These are phyloP conservation scores for Syngnathus floridae DNA, from an alignment of 2,113 vertebrate species.

Conservation along the genomic window DNA sequence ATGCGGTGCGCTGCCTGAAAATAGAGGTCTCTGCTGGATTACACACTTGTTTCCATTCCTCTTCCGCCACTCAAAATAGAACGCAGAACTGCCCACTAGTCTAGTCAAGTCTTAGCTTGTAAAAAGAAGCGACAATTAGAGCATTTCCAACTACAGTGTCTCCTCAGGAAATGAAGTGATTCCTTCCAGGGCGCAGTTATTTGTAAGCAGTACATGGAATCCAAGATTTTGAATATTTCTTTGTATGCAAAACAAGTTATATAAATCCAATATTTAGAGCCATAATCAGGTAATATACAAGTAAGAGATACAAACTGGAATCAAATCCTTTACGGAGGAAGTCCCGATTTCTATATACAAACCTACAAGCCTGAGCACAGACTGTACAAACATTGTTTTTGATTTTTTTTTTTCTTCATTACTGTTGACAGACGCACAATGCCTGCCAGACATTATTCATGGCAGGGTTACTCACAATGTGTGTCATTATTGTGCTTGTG, in stretches of 20 bases:
- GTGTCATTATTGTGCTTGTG: slow-evolving; percentile 6
- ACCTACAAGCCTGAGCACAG: neutral
- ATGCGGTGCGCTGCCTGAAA: slow-evolving; percentile 41
- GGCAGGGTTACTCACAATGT: slow-evolving; percentile 17
- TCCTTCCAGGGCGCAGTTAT: slow-evolving; percentile 46
- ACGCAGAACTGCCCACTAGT: slow-evolving; percentile 30
- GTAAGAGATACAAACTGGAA: neutral
- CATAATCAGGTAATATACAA: slow-evolving; percentile 7
- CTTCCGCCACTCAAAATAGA: slow-evolving; percentile 46
- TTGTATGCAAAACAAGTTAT: neutral
- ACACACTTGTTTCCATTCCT: slow-evolving; percentile 45
- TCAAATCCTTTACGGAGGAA: slow-evolving; percentile 30
- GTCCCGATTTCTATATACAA: slow-evolving; percentile 28
- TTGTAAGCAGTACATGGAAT: slow-evolving; percentile 36
- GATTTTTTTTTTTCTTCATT: slow-evolving; percentile 21
- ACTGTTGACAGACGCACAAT: slow-evolving; percentile 44
- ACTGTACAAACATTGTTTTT: slow-evolving; percentile 36
- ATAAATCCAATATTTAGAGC: slow-evolving; percentile 1
- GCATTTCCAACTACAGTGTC: slow-evolving; percentile 41
- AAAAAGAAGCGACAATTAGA: slow-evolving; percentile 40
- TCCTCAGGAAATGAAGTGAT: slow-evolving; percentile 44
- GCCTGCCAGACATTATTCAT: slow-evolving; percentile 52
- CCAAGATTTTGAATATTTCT: slow-evolving; percentile 10
- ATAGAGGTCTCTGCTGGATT: slow-evolving; percentile 36
- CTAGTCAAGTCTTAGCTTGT: slow-evolving; percentile 28